Evolutionary conservation across 2,797 vertebrate genomes (phyloP), one percentile per base, ranked within the genome.

Genomic region (Rousettus madagascariensis): DNA sequence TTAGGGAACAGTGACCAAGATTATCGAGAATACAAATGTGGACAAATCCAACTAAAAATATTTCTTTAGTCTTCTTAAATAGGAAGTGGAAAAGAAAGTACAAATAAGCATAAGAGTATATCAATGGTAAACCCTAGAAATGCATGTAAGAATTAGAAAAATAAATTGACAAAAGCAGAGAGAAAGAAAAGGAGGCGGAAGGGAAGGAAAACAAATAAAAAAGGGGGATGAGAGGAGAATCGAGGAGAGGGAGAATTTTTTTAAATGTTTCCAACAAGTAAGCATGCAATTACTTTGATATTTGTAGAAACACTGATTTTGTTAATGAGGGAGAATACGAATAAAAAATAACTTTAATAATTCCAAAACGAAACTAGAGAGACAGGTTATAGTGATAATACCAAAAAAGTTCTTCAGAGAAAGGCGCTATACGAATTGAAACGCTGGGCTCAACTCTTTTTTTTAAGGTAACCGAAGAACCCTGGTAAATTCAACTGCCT

Each of bases 321-420:
- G 36, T 43, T 89, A 83, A 92, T 86, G 72, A 83, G 43, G 19
- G 38, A 80, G 90, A 69, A 92, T 26, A n/a, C 85, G 82, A 71
- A 85, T 33, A 79, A 0, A 24, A 71, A 93, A 69, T 49, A 72
- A 19, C 38, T 94, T 59, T 71, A 46, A 55, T 66, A 13, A 33
- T 28, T 63, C 55, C 72, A 85, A 86, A 95, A 78, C 79, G 86
- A 78, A 90, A 68, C 24, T 51, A 61, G 68, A 86, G 53, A 78
- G 30, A 68, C 65, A 38, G 30, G 28, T 55, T 90, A n/a, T 46
- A 43, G 30, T 36, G 33, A 55, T 36, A 66, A n/a, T 13, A 57
- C 24, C 30, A 86, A 13, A 91, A 9, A 8, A 6, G 4, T 59
- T 72, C 41, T 92, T 86, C 41, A 46, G 55, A 89, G 75, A 72